Conservation (phyloP, 2,888 invertebrate genomes). For the Troides aeacus region DNA sequence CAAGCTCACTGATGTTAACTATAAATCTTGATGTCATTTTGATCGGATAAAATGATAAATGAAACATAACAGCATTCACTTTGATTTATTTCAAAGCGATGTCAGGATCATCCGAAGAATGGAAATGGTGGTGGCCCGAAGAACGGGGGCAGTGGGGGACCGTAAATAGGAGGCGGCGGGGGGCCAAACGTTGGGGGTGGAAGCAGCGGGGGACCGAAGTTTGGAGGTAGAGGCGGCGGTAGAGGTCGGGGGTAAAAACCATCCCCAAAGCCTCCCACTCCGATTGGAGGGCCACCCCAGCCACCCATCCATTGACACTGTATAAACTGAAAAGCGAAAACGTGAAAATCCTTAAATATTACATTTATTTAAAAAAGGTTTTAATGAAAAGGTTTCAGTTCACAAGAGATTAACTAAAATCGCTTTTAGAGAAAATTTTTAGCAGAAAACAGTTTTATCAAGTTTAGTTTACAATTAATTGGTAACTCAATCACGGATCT, state of each 20-base stretch:
- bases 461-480: too few species aligned
- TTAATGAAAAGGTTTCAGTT: not conserved
- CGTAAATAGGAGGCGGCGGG: not conserved
- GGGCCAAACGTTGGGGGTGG: conserved; percentile 31
- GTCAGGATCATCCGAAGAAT: conserved; percentile 19
- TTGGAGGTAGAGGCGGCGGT: conserved; percentile 37
- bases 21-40: too few species aligned
- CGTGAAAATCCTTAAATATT: not conserved
- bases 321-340: conserved; percentile 39
- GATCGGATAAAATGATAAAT: too few species aligned
- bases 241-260: conserved; percentile 30
- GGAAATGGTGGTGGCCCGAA: conserved; percentile 27
- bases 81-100: conserved; percentile 14
- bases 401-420: not conserved
- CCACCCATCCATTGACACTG: conserved; percentile 46
- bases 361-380: not conserved
- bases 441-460: not conserved
- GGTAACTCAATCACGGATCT: too few species aligned
- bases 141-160: conserved; percentile 15
- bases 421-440: not conserved
- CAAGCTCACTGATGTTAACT: too few species aligned
- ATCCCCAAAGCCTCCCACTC: conserved; percentile 31
- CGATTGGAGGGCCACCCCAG: conserved; percentile 30
- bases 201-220: conserved; percentile 28
- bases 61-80: not conserved